Conservation (phyloP, 2,113 vertebrate genomes). For the Megaceryle torquata region DNA sequence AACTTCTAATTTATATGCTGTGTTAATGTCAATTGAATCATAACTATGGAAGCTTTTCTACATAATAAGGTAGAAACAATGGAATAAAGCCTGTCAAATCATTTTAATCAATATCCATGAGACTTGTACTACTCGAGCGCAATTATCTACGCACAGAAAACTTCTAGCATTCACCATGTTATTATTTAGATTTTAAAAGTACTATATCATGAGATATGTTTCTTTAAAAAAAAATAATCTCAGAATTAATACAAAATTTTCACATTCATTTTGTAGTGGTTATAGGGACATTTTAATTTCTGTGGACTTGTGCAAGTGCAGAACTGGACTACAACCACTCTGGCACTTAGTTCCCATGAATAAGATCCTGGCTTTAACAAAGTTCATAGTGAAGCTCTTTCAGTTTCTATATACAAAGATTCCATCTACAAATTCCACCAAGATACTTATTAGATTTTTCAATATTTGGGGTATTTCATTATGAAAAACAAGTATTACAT, state of each 20-base stretch:
- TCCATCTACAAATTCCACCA: neutral
- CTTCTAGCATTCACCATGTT: neutral
- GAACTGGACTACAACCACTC: neutral
- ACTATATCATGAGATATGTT: neutral
- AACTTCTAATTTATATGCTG: conserved; percentile 7
- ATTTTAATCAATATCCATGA: neutral
- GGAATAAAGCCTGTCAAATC: neutral
- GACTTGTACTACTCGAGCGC: neutral
- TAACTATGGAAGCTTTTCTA: conserved; percentile 1
- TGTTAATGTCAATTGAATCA: conserved; percentile 21
- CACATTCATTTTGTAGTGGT: neutral
- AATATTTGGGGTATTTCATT: neutral
- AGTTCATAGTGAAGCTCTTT: neutral
- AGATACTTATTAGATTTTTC: neutral
- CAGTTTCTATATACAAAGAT: neutral
- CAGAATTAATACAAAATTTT: neutral
- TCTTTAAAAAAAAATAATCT: neutral
- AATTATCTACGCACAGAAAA: neutral
- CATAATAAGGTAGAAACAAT: neutral
- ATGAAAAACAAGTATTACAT: neutral
- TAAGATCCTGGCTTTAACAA: neutral
- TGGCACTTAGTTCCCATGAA: neutral
- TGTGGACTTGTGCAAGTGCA: neutral
- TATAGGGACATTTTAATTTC: neutral
- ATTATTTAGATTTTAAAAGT: neutral